These are phyloP conservation scores for Synanthedon formicaeformis DNA, from an alignment of 2,888 invertebrate genomes.

Conservation along the genomic window DNA sequence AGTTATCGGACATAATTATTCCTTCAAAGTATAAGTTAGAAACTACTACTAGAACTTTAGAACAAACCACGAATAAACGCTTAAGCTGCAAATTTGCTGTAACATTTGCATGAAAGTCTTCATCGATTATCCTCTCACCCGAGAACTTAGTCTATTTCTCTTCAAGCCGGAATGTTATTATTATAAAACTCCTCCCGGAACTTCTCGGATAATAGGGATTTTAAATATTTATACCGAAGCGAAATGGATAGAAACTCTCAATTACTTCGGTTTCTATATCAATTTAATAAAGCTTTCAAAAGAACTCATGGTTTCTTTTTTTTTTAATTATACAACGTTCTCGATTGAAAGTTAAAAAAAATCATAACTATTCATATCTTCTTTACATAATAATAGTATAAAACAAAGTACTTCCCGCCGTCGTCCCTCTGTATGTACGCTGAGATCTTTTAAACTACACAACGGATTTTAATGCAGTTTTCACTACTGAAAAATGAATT, in stretches of 20 bases:
- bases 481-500: too few relatives aligned
- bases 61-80: not conserved
- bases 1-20: too few relatives aligned
- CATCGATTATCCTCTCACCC: not conserved
- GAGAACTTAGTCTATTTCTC: not conserved
- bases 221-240: not conserved
- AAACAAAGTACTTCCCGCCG: too few relatives aligned
- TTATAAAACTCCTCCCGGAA: not conserved
- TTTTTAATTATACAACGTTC: too few relatives aligned
- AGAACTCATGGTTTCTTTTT: too few relatives aligned
- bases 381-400: too few relatives aligned
- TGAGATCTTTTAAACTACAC: too few relatives aligned
- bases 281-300: not conserved
- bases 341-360: too few relatives aligned
- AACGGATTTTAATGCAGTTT: too few relatives aligned
- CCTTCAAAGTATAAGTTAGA: too few relatives aligned
- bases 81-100: not conserved
- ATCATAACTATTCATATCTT: too few relatives aligned
- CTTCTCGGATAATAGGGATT: not conserved
- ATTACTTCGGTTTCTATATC: not conserved
- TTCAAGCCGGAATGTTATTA: not conserved
- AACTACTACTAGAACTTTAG: not conserved
- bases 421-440: too few relatives aligned
- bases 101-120: not conserved
- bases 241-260: not conserved